These are phyloP conservation scores for Accipiter cooperii DNA, from an alignment of 2,113 vertebrate genomes.

Conservation along the genomic window DNA sequence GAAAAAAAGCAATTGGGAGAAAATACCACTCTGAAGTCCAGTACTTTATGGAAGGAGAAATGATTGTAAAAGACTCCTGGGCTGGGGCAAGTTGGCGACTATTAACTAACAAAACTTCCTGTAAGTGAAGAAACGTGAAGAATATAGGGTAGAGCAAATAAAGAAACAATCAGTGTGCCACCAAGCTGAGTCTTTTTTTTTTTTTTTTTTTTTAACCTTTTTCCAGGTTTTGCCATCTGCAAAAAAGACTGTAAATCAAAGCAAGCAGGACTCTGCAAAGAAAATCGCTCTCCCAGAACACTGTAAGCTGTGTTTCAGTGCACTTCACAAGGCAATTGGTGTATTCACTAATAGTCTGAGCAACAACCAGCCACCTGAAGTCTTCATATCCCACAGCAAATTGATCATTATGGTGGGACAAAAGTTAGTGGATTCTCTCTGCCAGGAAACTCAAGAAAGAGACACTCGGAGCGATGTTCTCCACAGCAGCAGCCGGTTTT, in stretches of 20 bases:
- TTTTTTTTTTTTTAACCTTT: not conserved
- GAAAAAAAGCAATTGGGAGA: not conserved
- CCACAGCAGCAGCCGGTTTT: slow-evolving; percentile 81
- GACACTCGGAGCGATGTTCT: slow-evolving; percentile 73
- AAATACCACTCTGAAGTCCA: not conserved
- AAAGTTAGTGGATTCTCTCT: slow-evolving; percentile 86
- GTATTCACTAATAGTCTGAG: slow-evolving; percentile 74
- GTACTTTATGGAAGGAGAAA: not conserved
- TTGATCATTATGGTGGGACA: slow-evolving; percentile 93
- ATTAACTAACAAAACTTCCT: not conserved
- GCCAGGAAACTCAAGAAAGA: slow-evolving; percentile 74
- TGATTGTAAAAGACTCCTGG: not conserved
- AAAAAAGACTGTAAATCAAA: not conserved
- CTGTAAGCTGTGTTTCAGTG: slow-evolving; percentile 86
- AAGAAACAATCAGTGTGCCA: not conserved
- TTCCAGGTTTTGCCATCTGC: slow-evolving; percentile 18
- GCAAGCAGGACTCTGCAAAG: not conserved
- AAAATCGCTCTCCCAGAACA: slow-evolving; percentile 71
- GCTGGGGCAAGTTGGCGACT: not conserved
- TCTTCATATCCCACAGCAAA: slow-evolving; percentile 89
- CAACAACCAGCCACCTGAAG: slow-evolving; percentile 78
- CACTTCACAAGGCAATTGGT: slow-evolving; percentile 84
- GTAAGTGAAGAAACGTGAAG: not conserved
- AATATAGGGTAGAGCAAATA: not conserved
- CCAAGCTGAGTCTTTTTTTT: not conserved